Evolutionary conservation across 2,797 vertebrate genomes (phyloP), one percentile per base, ranked within the genome.

Genomic region (Sebastes nivosus): DNA sequence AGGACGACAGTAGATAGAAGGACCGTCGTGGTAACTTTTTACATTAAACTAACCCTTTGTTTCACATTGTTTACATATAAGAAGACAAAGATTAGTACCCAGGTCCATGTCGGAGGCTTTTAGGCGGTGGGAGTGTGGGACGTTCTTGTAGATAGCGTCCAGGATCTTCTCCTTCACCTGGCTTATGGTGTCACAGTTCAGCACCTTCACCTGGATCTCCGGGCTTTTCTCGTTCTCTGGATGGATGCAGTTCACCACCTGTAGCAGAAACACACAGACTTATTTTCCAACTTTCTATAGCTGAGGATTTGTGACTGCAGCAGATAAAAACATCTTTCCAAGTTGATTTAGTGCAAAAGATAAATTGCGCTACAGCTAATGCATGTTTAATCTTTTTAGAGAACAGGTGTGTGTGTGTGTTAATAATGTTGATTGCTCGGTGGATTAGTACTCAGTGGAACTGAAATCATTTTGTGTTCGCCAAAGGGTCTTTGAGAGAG

Each of bases 161-260:
- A 99, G 96, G 82, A 99, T 98, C 93, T 99, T 99, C 94, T 99
- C 98, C 90, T 99, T 99, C 87, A 98, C 97, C 86, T 99, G 98
- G 0, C 97, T 99, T 92, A 99, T 97, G 87, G 98, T 99, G 92
- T 99, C 98, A 2, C 98, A 99, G 90, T 99, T 99, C 67, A 99
- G 93, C 67, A 97, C 97, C 94, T 99, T 99, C 82, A 99, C 98
- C 0, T 98, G 97, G 83, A 99, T 96, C 95, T 99, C 98, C 0
- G 97, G 95, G 67, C 97, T 98, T 92, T 98, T 99, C 92, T 97
- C 96, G 0, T 97, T 99, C 92, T 99, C 98, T 0, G 98, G 98
- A 84, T 98, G 99, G 89, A 99, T 97, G 10, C 98, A 99, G 93
- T 98, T 99, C 87, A 98, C 95, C 80, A 99, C 97, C 98, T 99